Evolutionary conservation across 2,888 invertebrate genomes (phyloP).

Genomic region (Hydroisotoma schaefferi): DNA sequence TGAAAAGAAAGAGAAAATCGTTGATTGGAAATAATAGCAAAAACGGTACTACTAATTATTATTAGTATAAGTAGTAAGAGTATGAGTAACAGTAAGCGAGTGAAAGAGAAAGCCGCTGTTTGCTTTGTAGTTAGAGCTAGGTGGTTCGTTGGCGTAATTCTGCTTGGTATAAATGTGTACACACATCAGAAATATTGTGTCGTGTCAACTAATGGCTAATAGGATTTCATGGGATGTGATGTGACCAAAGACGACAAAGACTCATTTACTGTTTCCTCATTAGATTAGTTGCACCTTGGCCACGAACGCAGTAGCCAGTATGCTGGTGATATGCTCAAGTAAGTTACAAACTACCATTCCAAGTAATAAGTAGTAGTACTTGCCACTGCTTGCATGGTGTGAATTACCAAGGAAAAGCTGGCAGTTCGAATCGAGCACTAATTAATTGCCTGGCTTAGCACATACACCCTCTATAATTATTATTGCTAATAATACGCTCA

Average conservation of each 20-base stretch:
- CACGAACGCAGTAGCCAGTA: neutral
- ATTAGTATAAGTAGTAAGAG: too few species aligned
- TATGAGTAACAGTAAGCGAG: neutral
- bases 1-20: too few species aligned
- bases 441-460: constrained; percentile 42
- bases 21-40: too few species aligned
- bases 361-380: too few species aligned
- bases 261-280: constrained; percentile 39
- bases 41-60: too few species aligned
- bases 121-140: constrained; percentile 34
- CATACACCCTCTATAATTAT: constrained; percentile 42
- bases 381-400: too few species aligned
- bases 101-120: constrained; percentile 24
- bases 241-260: constrained; percentile 35
- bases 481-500: constrained; percentile 44
- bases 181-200: constrained; percentile 16
- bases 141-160: neutral
- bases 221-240: constrained; percentile 38
- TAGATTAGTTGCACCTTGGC: constrained; percentile 28
- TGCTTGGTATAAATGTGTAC: constrained; percentile 11
- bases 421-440: constrained; percentile 29
- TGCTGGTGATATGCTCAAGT: too few species aligned
- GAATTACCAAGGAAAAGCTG: constrained; percentile 30
- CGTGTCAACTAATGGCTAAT: constrained; percentile 41
- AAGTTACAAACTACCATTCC: too few species aligned